Percentiles rank a stretch among this genome's conserved stretches.
phyloP scores from a whole-genome alignment of 1,140 invertebrate genomes.

The Spodoptera litura region DNA sequence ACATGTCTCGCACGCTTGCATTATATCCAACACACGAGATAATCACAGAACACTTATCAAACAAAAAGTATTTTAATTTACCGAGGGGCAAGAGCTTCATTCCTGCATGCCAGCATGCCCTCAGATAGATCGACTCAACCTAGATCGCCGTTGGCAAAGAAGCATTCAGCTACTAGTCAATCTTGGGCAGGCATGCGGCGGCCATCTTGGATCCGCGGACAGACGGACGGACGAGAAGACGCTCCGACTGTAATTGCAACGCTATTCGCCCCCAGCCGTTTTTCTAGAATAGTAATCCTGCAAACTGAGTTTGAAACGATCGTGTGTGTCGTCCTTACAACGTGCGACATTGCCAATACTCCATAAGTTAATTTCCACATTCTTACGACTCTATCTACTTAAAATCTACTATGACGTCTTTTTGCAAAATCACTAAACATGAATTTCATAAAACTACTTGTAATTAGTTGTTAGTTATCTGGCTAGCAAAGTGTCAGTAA shows the following conservation, averaged over 20 bases:
- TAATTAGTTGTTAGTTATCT: conserved; percentile 21
- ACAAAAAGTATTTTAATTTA: conserved; percentile 82
- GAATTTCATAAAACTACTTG: neutral
- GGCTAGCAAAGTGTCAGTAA: conserved; percentile 10
- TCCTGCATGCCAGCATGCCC: conserved; percentile 67
- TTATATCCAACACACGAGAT: conserved; percentile 61
- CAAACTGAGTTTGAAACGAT: conserved; percentile 43
- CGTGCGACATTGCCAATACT: conserved; percentile 20
- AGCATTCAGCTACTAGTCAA: conserved; percentile 83
- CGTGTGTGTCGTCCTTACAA: conserved; percentile 27
- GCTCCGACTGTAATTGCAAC: conserved; percentile 77
- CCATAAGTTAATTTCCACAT: neutral
- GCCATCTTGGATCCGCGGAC: conserved; percentile 71
- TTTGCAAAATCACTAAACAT: conserved; percentile 21
- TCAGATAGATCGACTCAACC: conserved; percentile 71
- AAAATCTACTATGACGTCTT: neutral
- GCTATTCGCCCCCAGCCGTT: conserved; percentile 71
- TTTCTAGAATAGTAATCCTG: conserved; percentile 70
- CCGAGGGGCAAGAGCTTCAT: conserved; percentile 71
- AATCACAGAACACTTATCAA: conserved; percentile 74
- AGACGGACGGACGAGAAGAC: conserved; percentile 72
- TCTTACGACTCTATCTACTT: conserved; percentile 7
- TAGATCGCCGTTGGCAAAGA: conserved; percentile 77
- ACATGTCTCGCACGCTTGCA: conserved; percentile 51
- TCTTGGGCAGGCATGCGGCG: conserved; percentile 79